A percentile compares a stretch with the other conserved stretches of the same genome.
Evolutionary conservation across 2,113 vertebrate species (phyloP).

Genomic region (Ranitomeya variabilis): DNA sequence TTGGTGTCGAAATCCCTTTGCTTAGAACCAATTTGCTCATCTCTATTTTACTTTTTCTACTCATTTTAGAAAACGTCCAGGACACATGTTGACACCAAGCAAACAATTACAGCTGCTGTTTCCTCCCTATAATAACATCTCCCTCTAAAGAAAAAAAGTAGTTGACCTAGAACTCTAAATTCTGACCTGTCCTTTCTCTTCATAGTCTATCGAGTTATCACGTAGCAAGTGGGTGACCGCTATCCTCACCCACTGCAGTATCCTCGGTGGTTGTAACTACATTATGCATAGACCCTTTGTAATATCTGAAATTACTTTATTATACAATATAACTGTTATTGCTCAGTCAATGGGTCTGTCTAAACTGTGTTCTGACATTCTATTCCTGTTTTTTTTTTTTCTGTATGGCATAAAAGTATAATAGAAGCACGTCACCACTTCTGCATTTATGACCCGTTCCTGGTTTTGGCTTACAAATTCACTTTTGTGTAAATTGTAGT

Average conservation of each 20-base stretch:
- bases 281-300: too few relatives aligned
- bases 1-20: too few relatives aligned
- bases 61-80: background rate
- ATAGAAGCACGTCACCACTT: too few relatives aligned
- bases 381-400: background rate
- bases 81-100: background rate
- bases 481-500: too few relatives aligned
- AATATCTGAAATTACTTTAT: background rate
- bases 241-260: background rate
- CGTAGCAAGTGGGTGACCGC: background rate
- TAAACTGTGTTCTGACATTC: background rate
- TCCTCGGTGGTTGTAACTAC: too few relatives aligned
- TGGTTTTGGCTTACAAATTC: too few relatives aligned
- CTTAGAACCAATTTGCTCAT: too few relatives aligned
- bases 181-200: background rate
- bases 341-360: background rate
- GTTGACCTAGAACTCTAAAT: background rate
- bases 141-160: background rate
- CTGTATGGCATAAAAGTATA: too few relatives aligned
- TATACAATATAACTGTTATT: background rate
- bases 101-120: background rate
- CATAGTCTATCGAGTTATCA: background rate
- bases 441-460: too few relatives aligned
- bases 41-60: background rate
- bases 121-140: background rate